Evolutionary conservation across 2,113 vertebrate species (phyloP).

Genomic region (Thermophis baileyi): DNA sequence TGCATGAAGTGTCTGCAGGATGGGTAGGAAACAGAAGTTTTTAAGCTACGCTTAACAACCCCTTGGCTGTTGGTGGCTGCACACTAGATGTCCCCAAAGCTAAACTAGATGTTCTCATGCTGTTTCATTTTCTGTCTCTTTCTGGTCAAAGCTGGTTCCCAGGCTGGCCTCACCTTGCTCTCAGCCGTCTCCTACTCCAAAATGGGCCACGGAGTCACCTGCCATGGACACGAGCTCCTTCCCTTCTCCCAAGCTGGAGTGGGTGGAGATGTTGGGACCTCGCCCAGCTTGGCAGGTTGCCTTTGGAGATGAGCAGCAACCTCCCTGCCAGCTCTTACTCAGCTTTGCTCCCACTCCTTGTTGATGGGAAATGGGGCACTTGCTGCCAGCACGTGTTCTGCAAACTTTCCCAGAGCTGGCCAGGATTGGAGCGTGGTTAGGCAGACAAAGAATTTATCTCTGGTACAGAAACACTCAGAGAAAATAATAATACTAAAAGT

Average conservation of each 20-base stretch:
- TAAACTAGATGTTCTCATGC: neutral
- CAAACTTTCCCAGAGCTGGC: neutral
- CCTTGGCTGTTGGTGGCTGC: neutral
- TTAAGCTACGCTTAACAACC: neutral
- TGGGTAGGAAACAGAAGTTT: neutral
- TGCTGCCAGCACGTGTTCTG: neutral
- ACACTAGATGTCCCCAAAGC: neutral
- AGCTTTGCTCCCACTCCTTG: neutral
- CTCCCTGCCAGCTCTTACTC: neutral
- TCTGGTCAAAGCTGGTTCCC: neutral
- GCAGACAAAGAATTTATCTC: neutral
- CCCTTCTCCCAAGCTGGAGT: neutral
- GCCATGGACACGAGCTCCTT: neutral
- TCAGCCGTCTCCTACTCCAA: neutral
- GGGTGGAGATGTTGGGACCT: neutral
- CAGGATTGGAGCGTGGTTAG: neutral
- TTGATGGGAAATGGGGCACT: neutral
- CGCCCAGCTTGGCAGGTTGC: neutral
- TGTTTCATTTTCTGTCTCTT: neutral
- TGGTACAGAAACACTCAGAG: neutral
- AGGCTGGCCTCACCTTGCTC: neutral
- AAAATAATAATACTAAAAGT: neutral
- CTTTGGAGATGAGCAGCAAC: neutral
- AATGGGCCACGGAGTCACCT: neutral
- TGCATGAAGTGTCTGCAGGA: neutral